Conservation (phyloP, 2,113 vertebrate genomes). For the Macquaria ambigua region DNA sequence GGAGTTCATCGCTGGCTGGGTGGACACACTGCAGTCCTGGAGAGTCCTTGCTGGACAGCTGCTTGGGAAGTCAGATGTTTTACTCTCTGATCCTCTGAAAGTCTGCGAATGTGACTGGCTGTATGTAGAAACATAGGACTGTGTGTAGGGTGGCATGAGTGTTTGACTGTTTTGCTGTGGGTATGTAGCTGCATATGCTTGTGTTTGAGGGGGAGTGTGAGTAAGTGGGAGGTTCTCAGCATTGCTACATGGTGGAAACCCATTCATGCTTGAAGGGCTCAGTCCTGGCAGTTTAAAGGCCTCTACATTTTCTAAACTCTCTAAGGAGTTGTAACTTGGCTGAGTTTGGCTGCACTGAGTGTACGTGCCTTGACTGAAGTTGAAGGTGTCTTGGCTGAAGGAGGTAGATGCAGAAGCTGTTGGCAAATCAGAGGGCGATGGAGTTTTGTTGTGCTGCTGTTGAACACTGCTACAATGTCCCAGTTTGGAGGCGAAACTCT, state of each 20-base stretch:
- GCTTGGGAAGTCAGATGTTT: slow-evolving; percentile 70
- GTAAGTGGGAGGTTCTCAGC: slow-evolving; percentile 70
- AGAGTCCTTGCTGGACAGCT: slow-evolving; percentile 66
- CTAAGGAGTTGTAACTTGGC: slow-evolving; percentile 74
- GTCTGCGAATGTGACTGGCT: slow-evolving; percentile 71
- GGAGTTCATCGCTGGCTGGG: slow-evolving; percentile 50
- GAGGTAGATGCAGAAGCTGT: slow-evolving; percentile 69
- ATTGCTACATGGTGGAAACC: slow-evolving; percentile 79
- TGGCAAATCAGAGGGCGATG: slow-evolving; percentile 69
- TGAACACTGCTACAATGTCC: slow-evolving; percentile 63
- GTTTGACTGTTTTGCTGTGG: slow-evolving; percentile 72
- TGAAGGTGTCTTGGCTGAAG: slow-evolving; percentile 69
- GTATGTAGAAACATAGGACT: slow-evolving; percentile 68
- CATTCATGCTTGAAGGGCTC: slow-evolving; percentile 77
- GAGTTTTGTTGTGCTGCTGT: slow-evolving; percentile 68
- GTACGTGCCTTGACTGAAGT: slow-evolving; percentile 82
- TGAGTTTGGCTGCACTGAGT: slow-evolving; percentile 78
- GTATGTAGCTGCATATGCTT: slow-evolving; percentile 67
- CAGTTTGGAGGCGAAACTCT: slow-evolving; percentile 81
- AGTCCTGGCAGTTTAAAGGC: slow-evolving; percentile 80
- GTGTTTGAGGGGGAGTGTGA: slow-evolving; percentile 67
- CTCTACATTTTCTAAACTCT: slow-evolving; percentile 77
- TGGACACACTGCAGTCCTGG: slow-evolving; percentile 72
- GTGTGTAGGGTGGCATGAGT: slow-evolving; percentile 69
- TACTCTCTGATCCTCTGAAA: slow-evolving; percentile 68